Percentiles rank a stretch among this genome's conserved stretches.
Evolutionary conservation across 2,113 vertebrate species (phyloP).

Genomic region (Orthonyx spaldingii): DNA sequence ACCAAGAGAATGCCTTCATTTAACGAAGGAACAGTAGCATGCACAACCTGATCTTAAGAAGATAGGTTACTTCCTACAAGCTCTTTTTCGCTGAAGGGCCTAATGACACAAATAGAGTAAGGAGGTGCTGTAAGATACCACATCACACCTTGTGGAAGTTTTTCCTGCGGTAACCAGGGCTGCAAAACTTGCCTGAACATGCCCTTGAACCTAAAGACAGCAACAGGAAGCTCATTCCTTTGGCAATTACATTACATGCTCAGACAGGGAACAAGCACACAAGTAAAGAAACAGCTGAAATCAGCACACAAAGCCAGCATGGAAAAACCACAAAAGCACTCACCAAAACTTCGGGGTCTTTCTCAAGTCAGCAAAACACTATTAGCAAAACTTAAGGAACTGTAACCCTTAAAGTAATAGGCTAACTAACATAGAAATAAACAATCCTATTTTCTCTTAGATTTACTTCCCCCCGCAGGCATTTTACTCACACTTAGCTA

Average conservation of each 20-base stretch:
- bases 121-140: not conserved
- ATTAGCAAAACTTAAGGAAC: fast-evolving
- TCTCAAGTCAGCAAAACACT: not conserved
- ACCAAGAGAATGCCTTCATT: not conserved
- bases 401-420: fast-evolving
- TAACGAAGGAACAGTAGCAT: not conserved
- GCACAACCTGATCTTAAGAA: not conserved
- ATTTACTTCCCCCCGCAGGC: fast-evolving
- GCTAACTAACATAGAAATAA: fast-evolving
- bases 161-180: not conserved
- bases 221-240: not conserved
- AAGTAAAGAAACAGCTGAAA: not conserved
- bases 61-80: not conserved
- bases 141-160: not conserved
- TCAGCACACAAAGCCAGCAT: fast-evolving
- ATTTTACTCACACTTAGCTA: fast-evolving
- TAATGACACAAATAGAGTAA: fast-evolving
- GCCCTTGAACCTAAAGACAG: not conserved
- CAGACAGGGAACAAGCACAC: not conserved
- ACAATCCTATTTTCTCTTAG: fast-evolving
- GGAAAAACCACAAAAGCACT: not conserved
- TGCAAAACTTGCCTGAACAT: not conserved
- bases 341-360: not conserved
- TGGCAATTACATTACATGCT: not conserved
- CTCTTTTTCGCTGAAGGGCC: fast-evolving